Evolutionary conservation across 2,113 vertebrate species (phyloP), one percentile per base, ranked within the genome.

Genomic region (Lepidothrix coronata): DNA sequence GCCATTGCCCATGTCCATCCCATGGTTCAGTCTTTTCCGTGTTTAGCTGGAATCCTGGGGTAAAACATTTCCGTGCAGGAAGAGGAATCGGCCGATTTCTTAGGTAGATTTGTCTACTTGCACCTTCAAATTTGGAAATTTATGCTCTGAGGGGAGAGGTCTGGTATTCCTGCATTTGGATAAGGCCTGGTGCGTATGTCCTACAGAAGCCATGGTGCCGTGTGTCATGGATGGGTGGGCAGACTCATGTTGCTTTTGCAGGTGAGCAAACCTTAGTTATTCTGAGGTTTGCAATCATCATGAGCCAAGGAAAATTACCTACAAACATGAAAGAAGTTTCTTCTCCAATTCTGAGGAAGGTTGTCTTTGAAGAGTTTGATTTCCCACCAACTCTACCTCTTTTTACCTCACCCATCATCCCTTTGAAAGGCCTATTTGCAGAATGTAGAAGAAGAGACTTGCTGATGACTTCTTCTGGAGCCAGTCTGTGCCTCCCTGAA

Each of bases 281-380:
- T 94, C 43, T 87, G 76, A 66, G 67, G 55, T 65, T 68, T 92
- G 80, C 46, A 70, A 4, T 79, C 73, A 62, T 93, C 68, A 18
- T 0, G 3, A 96, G 83, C 57, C 85, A 61, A 91, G 70, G 79
- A 65, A 57, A 85, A 72, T 46, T 59, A 33, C 81, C 70, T 95
- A 65, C 49, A 89, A 87, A 57, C 28, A 22, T 31, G 14, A 57
- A 90, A 52, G 10, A 72, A 65, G 20, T 72, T 94, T 91, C 85
- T 96, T 93, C 86, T 95, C 14, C 91, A 62, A 41, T 89, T 95
- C 70, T 89, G 76, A 93, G 77, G 62, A 88, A 87, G 49, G 14
- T 68, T 74, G 52, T 48, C 73, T 54, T 85, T 92, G 39, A 89
- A 70, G 6, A 87, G 14, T 33, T 57, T 41, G 52, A 54, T 59